Conservation (phyloP, 2,888 invertebrate species). For the Chouioia cunea region DNA sequence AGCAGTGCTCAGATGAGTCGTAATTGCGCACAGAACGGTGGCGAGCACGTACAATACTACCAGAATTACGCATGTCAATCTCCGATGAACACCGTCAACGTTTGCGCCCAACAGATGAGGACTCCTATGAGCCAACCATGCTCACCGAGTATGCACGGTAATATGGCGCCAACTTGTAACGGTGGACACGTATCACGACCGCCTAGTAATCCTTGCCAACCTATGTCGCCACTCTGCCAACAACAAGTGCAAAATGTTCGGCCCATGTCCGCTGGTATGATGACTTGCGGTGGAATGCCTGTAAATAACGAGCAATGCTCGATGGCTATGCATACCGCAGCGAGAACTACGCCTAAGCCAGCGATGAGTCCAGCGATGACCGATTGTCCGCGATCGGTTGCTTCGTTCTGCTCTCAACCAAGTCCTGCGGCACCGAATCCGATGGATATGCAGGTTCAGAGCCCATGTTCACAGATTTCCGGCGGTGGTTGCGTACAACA, state of each 20-base stretch:
- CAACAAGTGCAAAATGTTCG: constrained; percentile 65
- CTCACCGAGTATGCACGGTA: constrained; percentile 49
- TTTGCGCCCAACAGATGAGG: constrained; percentile 51
- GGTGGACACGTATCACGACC: constrained; percentile 50
- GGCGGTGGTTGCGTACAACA: constrained; percentile 46
- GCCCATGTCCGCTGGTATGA: constrained; percentile 28
- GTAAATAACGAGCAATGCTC: constrained; percentile 69
- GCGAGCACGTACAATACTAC: constrained; percentile 57
- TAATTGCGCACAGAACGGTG: constrained; percentile 60
- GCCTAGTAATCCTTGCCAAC: constrained; percentile 56
- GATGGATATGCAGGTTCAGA: constrained; percentile 46
- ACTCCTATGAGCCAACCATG: constrained; percentile 48
- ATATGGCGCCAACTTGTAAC: constrained; percentile 52
- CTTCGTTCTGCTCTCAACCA: constrained; percentile 48
- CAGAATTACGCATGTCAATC: constrained; percentile 59
- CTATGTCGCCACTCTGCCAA: constrained; percentile 62
- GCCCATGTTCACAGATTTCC: constrained; percentile 44
- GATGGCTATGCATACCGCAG: constrained; percentile 51
- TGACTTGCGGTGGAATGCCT: constrained; percentile 48
- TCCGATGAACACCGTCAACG: constrained; percentile 51
- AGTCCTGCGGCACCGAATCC: constrained; percentile 45
- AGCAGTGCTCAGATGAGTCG: constrained; percentile 63
- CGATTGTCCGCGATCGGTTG: constrained; percentile 49
- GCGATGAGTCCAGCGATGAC: constrained; percentile 44
- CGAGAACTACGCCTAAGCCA: constrained; percentile 32